phyloP scores from a whole-genome alignment of 2,888 invertebrate genomes.

The Caenorhabditis sp. region DNA sequence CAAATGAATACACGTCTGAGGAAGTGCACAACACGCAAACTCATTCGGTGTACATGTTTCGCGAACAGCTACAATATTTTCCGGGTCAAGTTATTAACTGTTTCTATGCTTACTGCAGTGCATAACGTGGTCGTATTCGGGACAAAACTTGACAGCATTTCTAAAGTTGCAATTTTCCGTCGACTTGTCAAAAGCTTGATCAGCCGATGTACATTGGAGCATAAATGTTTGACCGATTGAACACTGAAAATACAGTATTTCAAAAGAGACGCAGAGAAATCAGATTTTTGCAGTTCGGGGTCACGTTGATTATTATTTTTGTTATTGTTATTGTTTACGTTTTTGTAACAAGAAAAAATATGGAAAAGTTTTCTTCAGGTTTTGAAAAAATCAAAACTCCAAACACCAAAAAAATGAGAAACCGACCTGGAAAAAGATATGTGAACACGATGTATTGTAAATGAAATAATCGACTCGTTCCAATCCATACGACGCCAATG shows the following conservation, averaged over 20 bases:
- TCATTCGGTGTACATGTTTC: constrained; percentile 54
- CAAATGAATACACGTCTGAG: constrained; percentile 62
- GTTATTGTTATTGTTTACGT: too few relatives aligned
- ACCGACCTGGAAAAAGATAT: constrained; percentile 61
- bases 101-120: constrained; percentile 65
- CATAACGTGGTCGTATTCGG: constrained; percentile 68
- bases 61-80: constrained; percentile 43
- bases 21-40: constrained; percentile 66
- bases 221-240: constrained; percentile 67
- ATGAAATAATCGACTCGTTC: constrained; percentile 66
- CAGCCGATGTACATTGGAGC: constrained; percentile 58
- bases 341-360: too few relatives aligned
- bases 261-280: too few relatives aligned
- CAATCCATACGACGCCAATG: constrained; percentile 51
- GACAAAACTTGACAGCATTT: constrained; percentile 63
- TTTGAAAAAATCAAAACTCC: background rate
- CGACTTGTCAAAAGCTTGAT: constrained; percentile 64
- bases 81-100: too few relatives aligned
- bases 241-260: constrained; percentile 50
- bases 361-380: too few relatives aligned
- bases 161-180: constrained; percentile 66
- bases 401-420: background rate
- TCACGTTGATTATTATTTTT: too few relatives aligned
- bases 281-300: too few relatives aligned
- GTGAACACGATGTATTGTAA: constrained; percentile 64